A percentile compares a stretch with the other conserved stretches of the same genome.
These are phyloP conservation scores for Polydrusus pterygomalis DNA, from an alignment of 2,888 invertebrate genomes.

Conservation along the genomic window DNA sequence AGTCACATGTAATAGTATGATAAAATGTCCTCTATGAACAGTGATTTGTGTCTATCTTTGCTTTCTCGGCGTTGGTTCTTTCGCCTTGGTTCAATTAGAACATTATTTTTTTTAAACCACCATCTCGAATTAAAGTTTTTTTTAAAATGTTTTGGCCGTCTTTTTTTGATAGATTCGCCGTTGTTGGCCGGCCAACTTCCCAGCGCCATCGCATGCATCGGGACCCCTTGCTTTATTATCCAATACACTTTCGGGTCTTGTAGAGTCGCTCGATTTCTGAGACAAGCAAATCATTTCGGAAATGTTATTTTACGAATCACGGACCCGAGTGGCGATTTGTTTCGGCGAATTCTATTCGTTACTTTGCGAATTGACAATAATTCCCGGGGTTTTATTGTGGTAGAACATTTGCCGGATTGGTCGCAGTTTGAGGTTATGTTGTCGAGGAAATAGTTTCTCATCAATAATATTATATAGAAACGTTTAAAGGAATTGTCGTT, in stretches of 20 bases:
- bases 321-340: constrained; percentile 22
- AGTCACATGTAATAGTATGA: no score
- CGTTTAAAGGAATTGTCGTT: no score
- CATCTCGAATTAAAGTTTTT: no score
- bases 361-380: constrained; percentile 35
- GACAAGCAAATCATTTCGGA: constrained; percentile 52
- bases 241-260: constrained; percentile 52
- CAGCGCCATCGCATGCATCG: constrained; percentile 42
- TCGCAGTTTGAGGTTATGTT: constrained; percentile 37
- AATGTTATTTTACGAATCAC: constrained; percentile 39
- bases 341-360: constrained; percentile 31
- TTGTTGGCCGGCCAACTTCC: constrained; percentile 28
- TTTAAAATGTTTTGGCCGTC: no score
- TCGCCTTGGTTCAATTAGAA: no score
- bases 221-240: constrained; percentile 47
- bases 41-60: no score
- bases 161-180: no score
- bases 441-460: neutral
- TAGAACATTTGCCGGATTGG: constrained; percentile 12
- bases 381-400: constrained; percentile 26
- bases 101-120: no score
- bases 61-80: no score
- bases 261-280: constrained; percentile 45
- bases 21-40: no score
- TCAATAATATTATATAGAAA: neutral